phyloP scores from a whole-genome alignment of 2,113 vertebrate genomes.

The Hemiscyllium ocellatum region DNA sequence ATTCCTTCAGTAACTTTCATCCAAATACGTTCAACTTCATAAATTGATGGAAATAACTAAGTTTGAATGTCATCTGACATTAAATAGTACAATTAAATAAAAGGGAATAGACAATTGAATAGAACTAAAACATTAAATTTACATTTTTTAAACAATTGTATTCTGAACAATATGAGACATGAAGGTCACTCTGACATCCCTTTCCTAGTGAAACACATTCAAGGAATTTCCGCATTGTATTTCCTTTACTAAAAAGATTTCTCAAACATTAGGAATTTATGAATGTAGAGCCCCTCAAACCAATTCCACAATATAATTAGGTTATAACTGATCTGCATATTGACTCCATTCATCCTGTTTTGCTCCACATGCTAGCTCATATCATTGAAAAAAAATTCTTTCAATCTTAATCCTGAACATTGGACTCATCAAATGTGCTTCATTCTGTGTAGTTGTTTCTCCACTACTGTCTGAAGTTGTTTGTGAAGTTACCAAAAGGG shows the following conservation, averaged over 20 bases:
- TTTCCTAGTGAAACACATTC: background rate
- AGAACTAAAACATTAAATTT: background rate
- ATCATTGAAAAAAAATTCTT: background rate
- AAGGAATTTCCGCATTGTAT: background rate
- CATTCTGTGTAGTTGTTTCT: background rate
- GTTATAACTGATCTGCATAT: background rate
- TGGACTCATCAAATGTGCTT: background rate
- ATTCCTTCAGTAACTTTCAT: background rate
- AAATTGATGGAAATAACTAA: background rate
- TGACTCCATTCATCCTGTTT: background rate
- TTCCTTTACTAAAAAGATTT: background rate
- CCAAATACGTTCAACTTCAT: background rate
- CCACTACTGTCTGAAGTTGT: background rate
- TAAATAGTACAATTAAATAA: background rate
- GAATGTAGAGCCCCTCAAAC: background rate
- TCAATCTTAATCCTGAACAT: background rate
- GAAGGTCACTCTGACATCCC: background rate
- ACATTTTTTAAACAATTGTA: background rate
- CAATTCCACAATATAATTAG: background rate
- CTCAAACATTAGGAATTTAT: background rate
- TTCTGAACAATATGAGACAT: background rate
- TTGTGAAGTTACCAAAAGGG: background rate
- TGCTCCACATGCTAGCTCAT: background rate
- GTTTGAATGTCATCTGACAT: background rate
- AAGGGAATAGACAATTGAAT: background rate